These are phyloP conservation scores for Ceyx cyanopectus DNA, from an alignment of 2,113 vertebrate genomes.

Conservation along the genomic window DNA sequence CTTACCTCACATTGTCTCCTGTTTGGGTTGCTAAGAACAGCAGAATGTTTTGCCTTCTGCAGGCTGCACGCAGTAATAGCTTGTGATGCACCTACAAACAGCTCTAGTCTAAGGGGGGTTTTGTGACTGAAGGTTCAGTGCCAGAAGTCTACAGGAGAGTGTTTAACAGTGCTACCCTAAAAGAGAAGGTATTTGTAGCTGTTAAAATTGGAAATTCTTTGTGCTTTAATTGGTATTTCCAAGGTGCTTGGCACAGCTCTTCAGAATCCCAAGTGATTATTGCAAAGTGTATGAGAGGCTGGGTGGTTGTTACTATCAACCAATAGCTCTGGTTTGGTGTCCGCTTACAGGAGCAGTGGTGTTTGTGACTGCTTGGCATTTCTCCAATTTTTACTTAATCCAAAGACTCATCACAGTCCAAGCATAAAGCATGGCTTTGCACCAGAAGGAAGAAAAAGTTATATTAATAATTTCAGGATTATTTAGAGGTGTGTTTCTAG, in stretches of 20 bases:
- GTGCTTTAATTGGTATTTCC: neutral
- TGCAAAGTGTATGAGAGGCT: neutral
- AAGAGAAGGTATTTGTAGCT: neutral
- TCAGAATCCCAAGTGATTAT: slow-evolving; percentile 20
- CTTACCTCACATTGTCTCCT: neutral
- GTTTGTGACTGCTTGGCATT: neutral
- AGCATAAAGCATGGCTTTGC: slow-evolving; percentile 22
- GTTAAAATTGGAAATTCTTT: neutral
- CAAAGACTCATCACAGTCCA: slow-evolving; percentile 18
- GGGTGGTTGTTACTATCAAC: neutral
- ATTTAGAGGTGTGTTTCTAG: neutral
- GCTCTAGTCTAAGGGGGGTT: neutral
- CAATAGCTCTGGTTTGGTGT: neutral
- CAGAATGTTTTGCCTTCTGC: neutral
- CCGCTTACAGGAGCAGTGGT: neutral
- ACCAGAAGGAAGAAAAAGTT: neutral
- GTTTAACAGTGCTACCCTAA: neutral
- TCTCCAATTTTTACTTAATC: slow-evolving; percentile 27
- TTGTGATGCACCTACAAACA: neutral
- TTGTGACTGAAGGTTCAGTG: neutral
- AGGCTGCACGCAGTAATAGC: neutral
- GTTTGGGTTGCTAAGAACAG: neutral
- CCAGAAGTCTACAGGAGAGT: neutral
- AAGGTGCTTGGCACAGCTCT: neutral
- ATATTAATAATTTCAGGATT: slow-evolving; percentile 36